These are phyloP conservation scores for Melanargia galathea DNA, from an alignment of 2,888 invertebrate genomes.

Conservation along the genomic window DNA sequence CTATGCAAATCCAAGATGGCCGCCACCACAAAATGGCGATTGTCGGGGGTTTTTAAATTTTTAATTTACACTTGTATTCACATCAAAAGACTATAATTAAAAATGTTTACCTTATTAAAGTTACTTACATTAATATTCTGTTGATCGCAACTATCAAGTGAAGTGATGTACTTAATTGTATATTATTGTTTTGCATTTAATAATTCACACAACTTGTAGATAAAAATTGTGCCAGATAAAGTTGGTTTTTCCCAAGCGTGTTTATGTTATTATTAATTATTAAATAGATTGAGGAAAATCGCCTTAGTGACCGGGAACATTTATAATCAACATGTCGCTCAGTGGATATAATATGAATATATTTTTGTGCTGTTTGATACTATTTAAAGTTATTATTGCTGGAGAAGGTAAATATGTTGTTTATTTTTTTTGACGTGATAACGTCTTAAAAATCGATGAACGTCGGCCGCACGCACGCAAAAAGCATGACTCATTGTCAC, in stretches of 20 bases:
- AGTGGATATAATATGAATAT: neutral
- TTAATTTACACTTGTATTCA: no score
- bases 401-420: constrained; percentile 17
- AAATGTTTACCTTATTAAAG: neutral
- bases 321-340: neutral
- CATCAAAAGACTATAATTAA: neutral
- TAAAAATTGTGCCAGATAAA: neutral
- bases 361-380: neutral
- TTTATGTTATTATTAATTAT: neutral
- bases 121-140: neutral
- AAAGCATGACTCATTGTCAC: no score
- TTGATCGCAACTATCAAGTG: neutral
- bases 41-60: no score
- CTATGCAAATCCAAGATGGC: no score
- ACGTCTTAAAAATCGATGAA: no score
- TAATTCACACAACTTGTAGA: no score
- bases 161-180: neutral
- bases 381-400: constrained; percentile 7
- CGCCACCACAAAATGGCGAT: no score
- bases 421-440: neutral
- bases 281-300: neutral
- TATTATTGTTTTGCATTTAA: neutral
- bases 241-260: neutral
- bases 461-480: no score
- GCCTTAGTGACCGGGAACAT: neutral